Evolutionary conservation across 2,113 vertebrate species (phyloP).

Genomic region (Uria aalge): DNA sequence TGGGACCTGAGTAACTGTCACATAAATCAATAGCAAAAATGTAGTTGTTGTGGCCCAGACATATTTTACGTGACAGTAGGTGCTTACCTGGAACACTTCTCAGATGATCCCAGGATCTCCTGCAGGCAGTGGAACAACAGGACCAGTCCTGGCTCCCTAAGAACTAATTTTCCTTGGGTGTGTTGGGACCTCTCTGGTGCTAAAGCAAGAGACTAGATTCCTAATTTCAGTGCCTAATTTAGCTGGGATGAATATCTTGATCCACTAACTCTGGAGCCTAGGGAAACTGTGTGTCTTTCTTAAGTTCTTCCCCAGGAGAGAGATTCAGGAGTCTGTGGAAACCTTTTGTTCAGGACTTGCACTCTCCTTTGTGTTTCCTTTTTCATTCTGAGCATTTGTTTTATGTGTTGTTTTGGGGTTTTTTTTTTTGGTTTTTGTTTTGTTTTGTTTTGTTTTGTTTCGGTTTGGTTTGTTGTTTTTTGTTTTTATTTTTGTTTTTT

Average conservation of each 20-base stretch:
- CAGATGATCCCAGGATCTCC: not conserved
- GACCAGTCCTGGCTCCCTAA: not conserved
- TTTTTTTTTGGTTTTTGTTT: no score
- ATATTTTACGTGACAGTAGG: rapidly evolving
- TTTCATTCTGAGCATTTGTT: not conserved
- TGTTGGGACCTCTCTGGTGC: not conserved
- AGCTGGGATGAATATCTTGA: not conserved
- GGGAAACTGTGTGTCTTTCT: not conserved
- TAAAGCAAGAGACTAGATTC: not conserved
- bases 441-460: no score
- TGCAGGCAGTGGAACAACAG: not conserved
- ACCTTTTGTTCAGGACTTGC: not conserved
- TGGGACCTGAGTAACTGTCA: not conserved
- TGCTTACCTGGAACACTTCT: not conserved
- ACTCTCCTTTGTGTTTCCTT: not conserved
- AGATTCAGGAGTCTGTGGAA: not conserved
- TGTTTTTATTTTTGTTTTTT: no score
- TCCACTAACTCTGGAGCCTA: not conserved
- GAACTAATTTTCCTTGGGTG: not conserved
- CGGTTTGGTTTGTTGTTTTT: not conserved
- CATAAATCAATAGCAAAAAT: not conserved
- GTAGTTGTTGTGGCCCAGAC: rapidly evolving
- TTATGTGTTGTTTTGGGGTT: not conserved
- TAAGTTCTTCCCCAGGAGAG: not conserved
- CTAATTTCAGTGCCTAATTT: not conserved